Evolutionary conservation across 2,113 vertebrate species (phyloP).

Genomic region (Nannobrachium achirus): DNA sequence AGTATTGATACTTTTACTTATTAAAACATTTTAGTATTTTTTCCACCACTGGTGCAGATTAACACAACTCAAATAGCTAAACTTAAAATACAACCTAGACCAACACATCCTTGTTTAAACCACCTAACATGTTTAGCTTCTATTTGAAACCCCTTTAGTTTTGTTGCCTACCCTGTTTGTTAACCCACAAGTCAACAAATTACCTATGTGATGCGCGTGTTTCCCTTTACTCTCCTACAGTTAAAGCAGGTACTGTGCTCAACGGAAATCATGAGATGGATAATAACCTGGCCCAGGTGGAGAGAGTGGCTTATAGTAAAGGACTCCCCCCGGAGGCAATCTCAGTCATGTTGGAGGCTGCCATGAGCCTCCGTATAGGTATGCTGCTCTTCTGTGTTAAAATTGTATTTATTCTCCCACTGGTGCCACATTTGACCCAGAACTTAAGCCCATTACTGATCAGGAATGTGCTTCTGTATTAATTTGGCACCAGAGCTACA

Average conservation of each 20-base stretch:
- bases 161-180: too few relatives aligned
- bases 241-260: conserved; percentile 66
- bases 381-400: conserved; percentile 41
- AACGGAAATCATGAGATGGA: conserved; percentile 74
- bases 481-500: too few relatives aligned
- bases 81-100: too few relatives aligned
- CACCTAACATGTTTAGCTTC: too few relatives aligned
- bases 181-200: too few relatives aligned
- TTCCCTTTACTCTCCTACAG: conserved; percentile 69
- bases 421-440: neutral
- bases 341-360: conserved; percentile 83
- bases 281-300: conserved; percentile 82
- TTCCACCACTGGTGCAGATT: too few relatives aligned
- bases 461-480: neutral
- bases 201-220: neutral
- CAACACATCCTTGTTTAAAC: too few relatives aligned
- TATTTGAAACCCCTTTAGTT: too few relatives aligned
- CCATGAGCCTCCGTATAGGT: conserved; percentile 89
- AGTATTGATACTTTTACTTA: too few relatives aligned
- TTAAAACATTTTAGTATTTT: too few relatives aligned
- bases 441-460: too few relatives aligned
- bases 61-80: too few relatives aligned
- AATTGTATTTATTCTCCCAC: neutral
- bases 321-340: conserved; percentile 86
- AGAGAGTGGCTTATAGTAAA: conserved; percentile 80